phyloP scores from a whole-genome alignment of 35 echinoderm and acorn worm species.

The Heliocidaris erythrogramma region DNA sequence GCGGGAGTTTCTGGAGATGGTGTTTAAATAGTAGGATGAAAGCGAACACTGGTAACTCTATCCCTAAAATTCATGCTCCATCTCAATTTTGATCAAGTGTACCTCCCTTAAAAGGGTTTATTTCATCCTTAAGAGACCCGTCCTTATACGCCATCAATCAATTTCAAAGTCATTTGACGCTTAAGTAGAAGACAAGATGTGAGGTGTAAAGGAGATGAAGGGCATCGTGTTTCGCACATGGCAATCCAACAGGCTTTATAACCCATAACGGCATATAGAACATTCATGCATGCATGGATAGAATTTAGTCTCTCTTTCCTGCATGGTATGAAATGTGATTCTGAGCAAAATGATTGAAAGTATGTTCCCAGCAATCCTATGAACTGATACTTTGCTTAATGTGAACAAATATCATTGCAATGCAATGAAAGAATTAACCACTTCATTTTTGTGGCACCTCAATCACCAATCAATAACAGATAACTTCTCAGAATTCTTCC shows the following conservation, averaged over 20 bases:
- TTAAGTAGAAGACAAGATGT: neutral
- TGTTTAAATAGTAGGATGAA: neutral
- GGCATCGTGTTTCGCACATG: neutral
- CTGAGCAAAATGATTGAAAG: too few relatives aligned
- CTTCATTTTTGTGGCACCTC: too few relatives aligned
- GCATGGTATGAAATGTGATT: too few relatives aligned
- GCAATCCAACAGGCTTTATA: neutral
- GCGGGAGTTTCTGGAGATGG: neutral
- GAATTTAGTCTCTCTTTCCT: too few relatives aligned
- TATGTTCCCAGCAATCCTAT: too few relatives aligned
- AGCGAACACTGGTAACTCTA: neutral
- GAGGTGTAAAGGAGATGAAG: neutral
- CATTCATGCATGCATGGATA: too few relatives aligned
- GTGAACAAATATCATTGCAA: too few relatives aligned
- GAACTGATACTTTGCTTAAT: too few relatives aligned
- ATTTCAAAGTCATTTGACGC: neutral
- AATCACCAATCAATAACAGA: too few relatives aligned
- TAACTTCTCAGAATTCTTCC: too few relatives aligned
- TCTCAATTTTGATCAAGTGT: neutral
- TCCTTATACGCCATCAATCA: conserved; percentile 4
- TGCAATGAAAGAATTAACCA: too few relatives aligned
- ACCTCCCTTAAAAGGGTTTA: neutral
- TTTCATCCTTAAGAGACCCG: neutral
- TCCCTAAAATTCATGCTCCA: neutral
- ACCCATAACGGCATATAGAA: neutral